phyloP scores from a whole-genome alignment of 2,888 invertebrate genomes.

The Thecophora atra region DNA sequence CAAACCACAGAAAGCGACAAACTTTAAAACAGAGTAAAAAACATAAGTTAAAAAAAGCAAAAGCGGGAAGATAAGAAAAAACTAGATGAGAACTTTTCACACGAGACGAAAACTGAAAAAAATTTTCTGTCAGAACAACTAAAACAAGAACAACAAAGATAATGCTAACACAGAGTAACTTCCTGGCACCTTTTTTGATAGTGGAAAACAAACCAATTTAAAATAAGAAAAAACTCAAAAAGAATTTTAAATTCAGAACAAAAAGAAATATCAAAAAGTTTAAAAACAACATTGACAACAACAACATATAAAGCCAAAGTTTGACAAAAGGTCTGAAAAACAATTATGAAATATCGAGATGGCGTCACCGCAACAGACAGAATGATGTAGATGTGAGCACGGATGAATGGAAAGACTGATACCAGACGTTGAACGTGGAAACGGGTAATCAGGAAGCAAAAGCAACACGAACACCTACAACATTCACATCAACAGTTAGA shows the following conservation, averaged over 20 bases:
- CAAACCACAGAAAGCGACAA: too few species aligned
- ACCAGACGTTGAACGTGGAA: too few species aligned
- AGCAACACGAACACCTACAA: too few species aligned
- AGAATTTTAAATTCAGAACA: too few species aligned
- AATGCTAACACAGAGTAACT: slow-evolving; percentile 20
- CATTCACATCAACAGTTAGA: too few species aligned
- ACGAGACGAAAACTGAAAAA: slow-evolving; percentile 16
- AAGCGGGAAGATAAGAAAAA: too few species aligned
- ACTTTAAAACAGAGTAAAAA: too few species aligned
- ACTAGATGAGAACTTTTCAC: slow-evolving; percentile 4
- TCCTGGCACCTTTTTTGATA: slow-evolving; percentile 21
- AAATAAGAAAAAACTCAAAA: background rate
- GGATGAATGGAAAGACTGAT: slow-evolving; percentile 8
- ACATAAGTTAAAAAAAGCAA: too few species aligned
- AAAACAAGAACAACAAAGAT: background rate
- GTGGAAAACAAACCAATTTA: background rate
- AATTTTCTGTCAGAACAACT: background rate
- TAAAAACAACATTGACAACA: background rate
- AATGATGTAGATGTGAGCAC: background rate
- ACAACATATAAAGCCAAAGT: slow-evolving; percentile 10
- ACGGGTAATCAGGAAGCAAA: too few species aligned
- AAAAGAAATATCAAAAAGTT: background rate
- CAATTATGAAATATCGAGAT: slow-evolving; percentile 25
- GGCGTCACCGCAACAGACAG: slow-evolving; percentile 14
- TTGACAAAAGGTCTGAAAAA: slow-evolving; percentile 16